These are phyloP conservation scores for Drosophila algonquin DNA, from an alignment of 2,888 invertebrate genomes.

Conservation along the genomic window DNA sequence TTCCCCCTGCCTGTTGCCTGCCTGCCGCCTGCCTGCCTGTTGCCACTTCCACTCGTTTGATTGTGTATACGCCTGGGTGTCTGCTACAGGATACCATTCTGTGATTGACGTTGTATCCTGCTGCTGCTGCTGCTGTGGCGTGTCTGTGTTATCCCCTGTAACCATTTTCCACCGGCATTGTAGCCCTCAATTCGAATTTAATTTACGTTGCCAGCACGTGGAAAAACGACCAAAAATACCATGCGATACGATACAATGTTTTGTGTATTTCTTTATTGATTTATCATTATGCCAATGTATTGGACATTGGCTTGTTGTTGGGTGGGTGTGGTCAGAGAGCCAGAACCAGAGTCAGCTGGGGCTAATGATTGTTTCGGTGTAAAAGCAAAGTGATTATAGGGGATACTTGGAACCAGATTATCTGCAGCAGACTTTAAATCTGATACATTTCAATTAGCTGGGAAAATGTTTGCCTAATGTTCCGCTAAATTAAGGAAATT, in stretches of 20 bases:
- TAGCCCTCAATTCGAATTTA: slow-evolving; percentile 51
- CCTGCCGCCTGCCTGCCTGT: background rate
- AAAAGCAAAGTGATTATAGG: slow-evolving; percentile 21
- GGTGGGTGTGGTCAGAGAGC: slow-evolving; percentile 22
- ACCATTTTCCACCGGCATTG: slow-evolving; percentile 48
- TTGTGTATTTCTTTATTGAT: slow-evolving; percentile 59
- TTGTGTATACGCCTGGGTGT: slow-evolving; percentile 19
- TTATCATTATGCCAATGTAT: slow-evolving; percentile 61
- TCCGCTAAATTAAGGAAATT: background rate
- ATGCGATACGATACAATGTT: slow-evolving; percentile 24
- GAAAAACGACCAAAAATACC: slow-evolving; percentile 16
- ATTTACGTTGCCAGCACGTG: slow-evolving; percentile 46
- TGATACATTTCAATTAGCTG: background rate
- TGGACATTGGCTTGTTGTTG: slow-evolving; percentile 51
- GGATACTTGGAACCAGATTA: background rate
- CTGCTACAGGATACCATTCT: slow-evolving; percentile 5
- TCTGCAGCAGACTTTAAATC: background rate
- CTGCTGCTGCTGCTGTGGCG: slow-evolving; percentile 14
- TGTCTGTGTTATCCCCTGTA: slow-evolving; percentile 14
- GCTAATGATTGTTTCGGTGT: slow-evolving; percentile 57
- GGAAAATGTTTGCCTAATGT: background rate
- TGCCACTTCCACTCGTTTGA: slow-evolving; percentile 22
- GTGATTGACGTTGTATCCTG: slow-evolving; percentile 37
- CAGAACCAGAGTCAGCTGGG: slow-evolving; percentile 34
- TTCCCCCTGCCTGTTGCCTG: background rate